Evolutionary conservation across 2,797 vertebrate species (phyloP), one percentile per base, ranked within the genome.

Genomic region (Etheostoma perlongum): DNA sequence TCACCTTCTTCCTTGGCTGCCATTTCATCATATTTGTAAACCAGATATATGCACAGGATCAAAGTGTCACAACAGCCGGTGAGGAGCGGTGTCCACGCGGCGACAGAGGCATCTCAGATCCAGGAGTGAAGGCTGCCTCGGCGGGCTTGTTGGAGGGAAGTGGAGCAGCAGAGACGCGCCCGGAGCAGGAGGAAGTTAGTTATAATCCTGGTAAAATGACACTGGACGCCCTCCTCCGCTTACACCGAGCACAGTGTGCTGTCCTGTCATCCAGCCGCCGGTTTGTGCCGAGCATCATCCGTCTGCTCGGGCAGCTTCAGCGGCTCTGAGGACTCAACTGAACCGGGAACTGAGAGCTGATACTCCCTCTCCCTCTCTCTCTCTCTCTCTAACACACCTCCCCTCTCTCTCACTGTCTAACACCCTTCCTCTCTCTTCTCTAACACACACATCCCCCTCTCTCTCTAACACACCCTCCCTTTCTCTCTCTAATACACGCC

Each of bases 1-100:
- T 95, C 93, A 97, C 97, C 96, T 97, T 97, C 95, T 97, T 97
- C 94, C 96, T 94, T 91, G 97, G 97, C 96, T 97, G 97, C 96
- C 96, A 97, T 97, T 97, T 97, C 97, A 97, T 97, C 96, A 97
- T 97, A 94, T 96, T 97, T 95, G 93, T 93, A 88, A 83, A 91
- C 78, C 95, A 87, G 94, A 80, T 81, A 66, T 89, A 90, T 77
- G 87, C 89, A 85, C 42, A 2, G 85, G 94, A 90, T 96, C 93
- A 95, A 92, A 93, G 93, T 84, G 90, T 89, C 88, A 92, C 90
- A 87, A 1, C 80, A 62, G 80, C 70, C 73, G 73, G 67, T 1
- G 74, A 4, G 70, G 63, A 74, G 72, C 67, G 76, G 6, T 4
- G 79, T 2, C 82, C 42, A 15, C 79, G 68, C 68, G 51, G 68